Conservation (phyloP, 2,888 invertebrate genomes). For the Platycnemis pennipes region DNA sequence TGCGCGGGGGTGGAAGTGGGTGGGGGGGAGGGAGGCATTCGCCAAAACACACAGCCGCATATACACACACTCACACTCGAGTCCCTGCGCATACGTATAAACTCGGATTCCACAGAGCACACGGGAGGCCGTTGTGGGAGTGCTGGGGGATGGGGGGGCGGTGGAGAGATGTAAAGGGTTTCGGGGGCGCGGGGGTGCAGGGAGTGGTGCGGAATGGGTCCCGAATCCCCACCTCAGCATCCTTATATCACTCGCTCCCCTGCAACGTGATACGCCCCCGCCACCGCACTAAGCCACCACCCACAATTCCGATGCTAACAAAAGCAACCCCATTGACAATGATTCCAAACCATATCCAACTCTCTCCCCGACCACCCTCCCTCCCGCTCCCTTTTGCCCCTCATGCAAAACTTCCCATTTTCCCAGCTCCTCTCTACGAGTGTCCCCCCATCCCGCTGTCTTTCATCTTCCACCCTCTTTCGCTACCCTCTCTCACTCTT, state of each 20-base stretch:
- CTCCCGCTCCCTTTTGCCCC: background rate
- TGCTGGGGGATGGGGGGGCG: background rate
- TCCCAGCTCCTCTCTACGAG: background rate
- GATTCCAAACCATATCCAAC: conserved; percentile 55
- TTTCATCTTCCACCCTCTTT: background rate
- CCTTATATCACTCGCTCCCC: conserved; percentile 7
- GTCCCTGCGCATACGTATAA: background rate
- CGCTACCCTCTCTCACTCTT: background rate
- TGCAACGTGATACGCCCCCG: background rate
- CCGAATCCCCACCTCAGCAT: conserved; percentile 39
- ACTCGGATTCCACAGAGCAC: conserved; percentile 57
- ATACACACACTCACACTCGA: background rate
- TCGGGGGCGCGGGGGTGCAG: background rate
- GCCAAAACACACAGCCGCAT: background rate
- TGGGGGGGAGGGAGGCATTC: background rate
- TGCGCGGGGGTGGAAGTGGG: background rate
- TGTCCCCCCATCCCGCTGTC: background rate
- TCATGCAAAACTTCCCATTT: background rate
- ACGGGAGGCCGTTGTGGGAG: conserved; percentile 25
- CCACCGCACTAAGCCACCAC: conserved; percentile 24
- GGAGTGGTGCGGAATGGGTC: background rate
- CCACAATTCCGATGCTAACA: conserved; percentile 42
- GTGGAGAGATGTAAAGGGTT: background rate
- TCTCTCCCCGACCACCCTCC: background rate
- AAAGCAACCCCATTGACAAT: conserved; percentile 51